Base-by-base conservation (phyloP, 1,140 invertebrate species). In the Scaptodrosophila lebanonensis region DNA sequence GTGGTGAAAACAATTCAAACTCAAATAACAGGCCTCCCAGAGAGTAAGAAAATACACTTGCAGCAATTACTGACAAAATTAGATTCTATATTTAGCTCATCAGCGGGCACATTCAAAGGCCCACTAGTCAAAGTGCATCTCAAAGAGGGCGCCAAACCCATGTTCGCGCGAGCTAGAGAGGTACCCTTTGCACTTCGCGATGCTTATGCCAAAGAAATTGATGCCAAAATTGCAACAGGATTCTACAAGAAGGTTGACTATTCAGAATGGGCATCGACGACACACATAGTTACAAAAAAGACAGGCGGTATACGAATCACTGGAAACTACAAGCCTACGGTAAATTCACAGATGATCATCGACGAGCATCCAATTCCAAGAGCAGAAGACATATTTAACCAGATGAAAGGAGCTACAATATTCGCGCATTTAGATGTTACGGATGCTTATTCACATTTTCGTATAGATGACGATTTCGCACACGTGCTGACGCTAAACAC, bases 171-270 rank as follows among this genome's bases (percentile, higher is more conserved):
- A 17, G 13, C 44, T n/a, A 13, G 44, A 6, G 44, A 33, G 15
- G 9, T 47, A 2, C 44, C 44, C 6, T 9, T 47, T 5, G 44
- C 29, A 0, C 35, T 47, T 12, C 16, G 2, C 9, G 36, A 58
- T 3, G 20, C 38, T 6, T 66, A 52, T 40, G 52, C 58, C 2
- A 54, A 50, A 22, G 60, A 70, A 44, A 64, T 70, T 7, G 49
- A 71, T 11, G 18, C 15, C 1, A 65, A 70, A 39, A 47, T 70
- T 4, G 40, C 42, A 20, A 66, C 63, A 13, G 63, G 58, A 20
- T 44, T 42, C 18, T 75, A 67, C 25, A 30, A 66, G 8, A 32
- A 12, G 47, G 66, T 77, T 2, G 48, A 25, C 5, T 30, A 39
- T 39, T 50, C 35, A 7, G 33, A 40, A 15, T 50, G 48, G 48